Evolutionary conservation across 2,888 invertebrate genomes (phyloP), one percentile per base, ranked within the genome.

Genomic region (Leuctra nigra): DNA sequence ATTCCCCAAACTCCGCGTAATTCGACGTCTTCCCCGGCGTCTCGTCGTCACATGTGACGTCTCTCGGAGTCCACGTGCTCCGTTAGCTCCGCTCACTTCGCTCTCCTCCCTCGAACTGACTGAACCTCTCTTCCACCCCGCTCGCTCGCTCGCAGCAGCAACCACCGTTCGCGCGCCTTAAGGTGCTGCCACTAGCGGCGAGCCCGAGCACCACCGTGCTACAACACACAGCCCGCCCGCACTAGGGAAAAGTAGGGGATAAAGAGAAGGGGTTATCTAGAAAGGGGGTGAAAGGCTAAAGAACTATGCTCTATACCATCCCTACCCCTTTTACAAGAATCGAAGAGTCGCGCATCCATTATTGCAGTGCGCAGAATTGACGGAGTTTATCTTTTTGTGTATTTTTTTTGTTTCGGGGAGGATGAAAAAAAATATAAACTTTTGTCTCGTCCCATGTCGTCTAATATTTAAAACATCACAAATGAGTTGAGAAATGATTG

Each of bases 161-260:
- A 11, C 29, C 29, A 11, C 7, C 29, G 11, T 11, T 29, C 29
- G 35, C 50, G 35, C 50, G 50, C 50, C 50, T 35, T 41, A 35
- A 33, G 16, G 50, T 50, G 50, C 56, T 58, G 58, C 55, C 54
- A 50, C 56, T 56, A 36, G 57, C 58, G 56, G 60, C 52, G 47
- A 53, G 38, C 47, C 47, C 14, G 41, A 23, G 22, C 29, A 44
- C 44, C 9, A 16, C 25, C 47, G 13, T 24, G 16, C 35, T 35
- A 38, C 16, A 47, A 55, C 18, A 24, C 24, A 39, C 47, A 48
- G 50, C 14, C 47, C 22, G 48, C 35, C 23, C 23, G 20, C 24
- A 13, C 22, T 13, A 23, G 20, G 38, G 53, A 41, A 53, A 41
- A 41, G 39, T 36, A 39, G 41, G 36, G 29, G 11, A 29, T 7